A percentile compares a stretch with the other conserved stretches of the same genome.
Conservation (phyloP, 2,888 invertebrate genomes). For the Lysandra coridon region DNA sequence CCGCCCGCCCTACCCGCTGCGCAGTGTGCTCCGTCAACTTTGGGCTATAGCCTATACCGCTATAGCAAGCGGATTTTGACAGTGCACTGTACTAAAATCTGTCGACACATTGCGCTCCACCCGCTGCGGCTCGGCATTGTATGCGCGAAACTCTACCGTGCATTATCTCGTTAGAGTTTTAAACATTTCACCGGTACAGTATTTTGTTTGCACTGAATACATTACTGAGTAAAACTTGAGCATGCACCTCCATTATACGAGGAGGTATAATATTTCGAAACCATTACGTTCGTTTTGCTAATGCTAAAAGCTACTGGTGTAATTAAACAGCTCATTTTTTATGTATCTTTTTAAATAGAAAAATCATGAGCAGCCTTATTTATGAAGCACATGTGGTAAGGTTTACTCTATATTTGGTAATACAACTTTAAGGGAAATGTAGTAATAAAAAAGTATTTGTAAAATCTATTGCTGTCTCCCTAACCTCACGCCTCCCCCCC, state of each 20-base stretch:
- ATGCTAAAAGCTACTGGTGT: slow-evolving; percentile 27
- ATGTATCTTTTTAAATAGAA: background rate
- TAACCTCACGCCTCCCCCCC: too few species aligned
- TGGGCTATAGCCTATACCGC: background rate
- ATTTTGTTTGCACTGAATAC: slow-evolving; percentile 28
- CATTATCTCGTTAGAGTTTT: slow-evolving; percentile 29
- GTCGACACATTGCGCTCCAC: background rate
- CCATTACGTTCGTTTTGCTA: slow-evolving; percentile 11
- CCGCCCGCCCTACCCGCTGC: background rate
- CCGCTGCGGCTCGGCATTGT: background rate
- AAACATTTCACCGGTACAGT: slow-evolving; percentile 12
- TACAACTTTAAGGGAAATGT: background rate
- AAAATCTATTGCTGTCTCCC: too few species aligned
- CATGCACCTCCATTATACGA: slow-evolving; percentile 23
- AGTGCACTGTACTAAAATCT: background rate
- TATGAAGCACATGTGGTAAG: background rate
- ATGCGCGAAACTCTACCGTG: background rate
- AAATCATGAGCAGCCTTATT: background rate
- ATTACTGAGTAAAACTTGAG: slow-evolving; percentile 24
- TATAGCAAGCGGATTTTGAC: background rate
- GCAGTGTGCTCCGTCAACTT: background rate
- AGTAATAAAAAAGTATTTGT: background rate
- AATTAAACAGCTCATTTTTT: background rate
- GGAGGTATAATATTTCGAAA: slow-evolving; percentile 29
- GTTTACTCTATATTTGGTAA: background rate